Conservation (phyloP, 1,140 invertebrate species). For the Limonius californicus region DNA sequence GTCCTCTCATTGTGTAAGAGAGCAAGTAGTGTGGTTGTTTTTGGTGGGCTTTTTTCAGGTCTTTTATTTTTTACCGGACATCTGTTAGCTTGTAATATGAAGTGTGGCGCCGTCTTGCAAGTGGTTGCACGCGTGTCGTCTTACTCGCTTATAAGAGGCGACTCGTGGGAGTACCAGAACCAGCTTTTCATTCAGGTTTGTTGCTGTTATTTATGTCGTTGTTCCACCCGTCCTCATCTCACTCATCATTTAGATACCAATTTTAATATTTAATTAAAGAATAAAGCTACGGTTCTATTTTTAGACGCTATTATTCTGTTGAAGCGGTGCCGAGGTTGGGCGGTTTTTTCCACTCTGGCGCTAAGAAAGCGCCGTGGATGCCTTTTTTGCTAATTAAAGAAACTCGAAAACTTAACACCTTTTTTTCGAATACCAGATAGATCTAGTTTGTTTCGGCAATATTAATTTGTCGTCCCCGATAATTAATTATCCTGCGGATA, state of each 20-base stretch:
- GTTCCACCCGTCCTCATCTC: background rate
- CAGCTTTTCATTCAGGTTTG: conserved; percentile 13
- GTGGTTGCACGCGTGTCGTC: conserved; percentile 8
- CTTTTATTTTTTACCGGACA: background rate
- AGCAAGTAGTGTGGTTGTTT: no score
- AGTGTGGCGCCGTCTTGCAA: conserved; percentile 7
- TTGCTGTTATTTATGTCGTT: conserved; percentile 8
- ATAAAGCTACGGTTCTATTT: background rate
- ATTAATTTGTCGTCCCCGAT: no score
- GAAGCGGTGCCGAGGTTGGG: no score
- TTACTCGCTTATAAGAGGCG: conserved; percentile 3
- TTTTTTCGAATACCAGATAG: no score
- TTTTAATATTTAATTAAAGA: conserved; percentile 12
- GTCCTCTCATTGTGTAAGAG: no score
- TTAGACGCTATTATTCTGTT: background rate
- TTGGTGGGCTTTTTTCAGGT: no score
- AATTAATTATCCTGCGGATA: no score
- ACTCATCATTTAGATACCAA: conserved; percentile 1
- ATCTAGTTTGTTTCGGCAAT: no score
- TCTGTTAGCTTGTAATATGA: conserved; percentile 2
- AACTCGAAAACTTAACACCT: no score
- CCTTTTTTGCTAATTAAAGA: no score
- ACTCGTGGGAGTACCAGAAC: conserved; percentile 10
- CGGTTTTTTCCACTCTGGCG: no score
- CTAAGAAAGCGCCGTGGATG: no score